Conservation (phyloP, 2,797 vertebrate species). For the Emys orbicularis region DNA sequence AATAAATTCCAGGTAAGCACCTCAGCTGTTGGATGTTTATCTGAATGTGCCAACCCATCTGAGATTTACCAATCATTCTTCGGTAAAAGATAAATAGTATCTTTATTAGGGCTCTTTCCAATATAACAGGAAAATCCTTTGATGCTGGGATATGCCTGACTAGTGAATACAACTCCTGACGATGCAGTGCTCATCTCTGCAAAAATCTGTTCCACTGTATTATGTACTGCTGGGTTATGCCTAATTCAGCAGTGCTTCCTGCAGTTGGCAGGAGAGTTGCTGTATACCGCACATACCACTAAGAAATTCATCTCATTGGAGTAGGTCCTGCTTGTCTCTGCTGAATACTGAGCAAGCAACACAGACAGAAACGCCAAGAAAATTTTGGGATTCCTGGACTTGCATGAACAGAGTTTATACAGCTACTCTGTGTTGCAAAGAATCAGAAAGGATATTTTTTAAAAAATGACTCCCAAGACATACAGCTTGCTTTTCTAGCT, state of each 20-base stretch:
- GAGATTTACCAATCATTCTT: not conserved
- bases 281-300: not conserved
- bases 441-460: not conserved
- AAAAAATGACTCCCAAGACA: constrained; percentile 8
- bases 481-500: constrained; percentile 5
- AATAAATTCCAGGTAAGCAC: not conserved
- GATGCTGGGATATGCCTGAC: rapidly evolving
- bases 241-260: not conserved
- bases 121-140: not conserved
- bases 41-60: not conserved
- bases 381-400: not conserved
- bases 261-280: not conserved
- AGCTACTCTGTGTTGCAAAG: not conserved
- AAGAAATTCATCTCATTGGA: not conserved
- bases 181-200: not conserved
- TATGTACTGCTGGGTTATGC: not conserved
- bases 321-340: not conserved
- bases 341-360: not conserved
- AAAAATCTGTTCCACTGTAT: not conserved
- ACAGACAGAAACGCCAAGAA: not conserved
- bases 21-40: not conserved
- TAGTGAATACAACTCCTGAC: not conserved
- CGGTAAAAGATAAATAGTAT: not conserved
- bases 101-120: not conserved
- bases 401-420: not conserved